A percentile compares a stretch with the other conserved stretches of the same genome.
phyloP scores from a whole-genome alignment of 1,140 invertebrate genomes.

The Scaptodrosophila lebanonensis region DNA sequence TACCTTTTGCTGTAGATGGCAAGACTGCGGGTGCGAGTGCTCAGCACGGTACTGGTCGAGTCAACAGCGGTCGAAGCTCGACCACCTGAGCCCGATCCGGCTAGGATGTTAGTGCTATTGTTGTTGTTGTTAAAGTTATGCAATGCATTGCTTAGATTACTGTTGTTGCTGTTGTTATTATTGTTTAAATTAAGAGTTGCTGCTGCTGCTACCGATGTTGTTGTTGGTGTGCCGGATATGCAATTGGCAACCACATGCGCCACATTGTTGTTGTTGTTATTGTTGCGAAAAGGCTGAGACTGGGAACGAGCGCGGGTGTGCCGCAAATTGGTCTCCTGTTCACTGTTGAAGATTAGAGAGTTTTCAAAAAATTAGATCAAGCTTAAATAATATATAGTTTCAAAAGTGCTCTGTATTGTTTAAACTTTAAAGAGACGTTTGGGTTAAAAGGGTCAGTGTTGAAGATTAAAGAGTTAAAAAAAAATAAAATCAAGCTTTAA shows the following conservation, averaged over 20 bases:
- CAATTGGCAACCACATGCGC: conserved; percentile 16
- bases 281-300: conserved; percentile 74
- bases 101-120: conserved; percentile 39
- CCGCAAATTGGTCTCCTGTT: conserved; percentile 50
- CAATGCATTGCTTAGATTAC: conserved; percentile 53
- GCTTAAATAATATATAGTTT: too few relatives aligned
- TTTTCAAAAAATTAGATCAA: too few relatives aligned
- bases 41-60: conserved; percentile 15
- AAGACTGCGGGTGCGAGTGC: conserved; percentile 67
- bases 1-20: conserved; percentile 76
- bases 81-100: too few relatives aligned
- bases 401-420: too few relatives aligned
- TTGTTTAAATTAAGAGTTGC: conserved; percentile 14
- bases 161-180: conserved; percentile 34
- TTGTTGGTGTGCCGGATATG: conserved; percentile 24
- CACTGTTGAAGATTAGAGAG: conserved; percentile 30
- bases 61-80: conserved; percentile 1
- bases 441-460: neutral
- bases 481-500: too few relatives aligned
- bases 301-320: conserved; percentile 70
- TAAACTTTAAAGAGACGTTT: too few relatives aligned
- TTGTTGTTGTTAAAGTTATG: conserved; percentile 65
- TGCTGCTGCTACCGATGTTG: conserved; percentile 6
- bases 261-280: conserved; percentile 32
- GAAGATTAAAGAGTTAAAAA: too few relatives aligned